Evolutionary conservation across 2,113 vertebrate genomes (phyloP), one percentile per base, ranked within the genome.

Genomic region (Cryptomyrus ogoouensis): DNA sequence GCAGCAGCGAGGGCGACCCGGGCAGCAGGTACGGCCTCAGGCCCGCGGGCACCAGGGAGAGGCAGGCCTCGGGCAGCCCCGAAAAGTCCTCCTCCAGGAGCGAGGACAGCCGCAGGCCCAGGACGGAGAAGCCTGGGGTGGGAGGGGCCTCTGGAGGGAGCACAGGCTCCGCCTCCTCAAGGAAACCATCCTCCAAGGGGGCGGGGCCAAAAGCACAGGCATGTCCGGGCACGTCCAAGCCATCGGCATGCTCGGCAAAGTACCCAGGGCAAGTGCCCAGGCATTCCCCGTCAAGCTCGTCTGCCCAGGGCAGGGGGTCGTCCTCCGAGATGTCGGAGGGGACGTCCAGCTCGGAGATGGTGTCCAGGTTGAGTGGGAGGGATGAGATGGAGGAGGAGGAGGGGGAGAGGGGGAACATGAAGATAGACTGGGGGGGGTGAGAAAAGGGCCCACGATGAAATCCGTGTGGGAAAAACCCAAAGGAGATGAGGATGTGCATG

Each of bases 301-400:
- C 95, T 89, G 91, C 93, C 94, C 92, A 92, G 3, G 87, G 19
- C 93, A 94, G 92, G 27, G 93, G 90, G 90, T 97, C 97, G 56
- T 98, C 97, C 94, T 99, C 97, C 0, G 96, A 99, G 95, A 98
- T 97, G 93, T 98, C 97, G 50, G 98, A 99, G 88, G 98, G 95
- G 83, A 95, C 91, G 91, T 98, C 97, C 3, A 97, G 90, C 94
- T 99, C 98, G 0, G 95, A 97, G 94, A 98, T 95, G 46, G 96
- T 95, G 91, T 96, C 93, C 13, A 97, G 93, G 90, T 95, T 94
- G 88, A 95, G 94, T 42, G 95, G 94, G 89, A 95, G 94, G 90
- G 95, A 96, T 92, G 96, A 95, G 89, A 94, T 92, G 74, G 94
- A 95, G 91, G 93, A 95, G 83, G 96, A 96, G 87, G 96, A 96